Percentiles rank a stretch among this genome's conserved stretches.
These are phyloP conservation scores for Eurystomus glaucurus DNA, from an alignment of 2,797 vertebrate species.

Conservation along the genomic window DNA sequence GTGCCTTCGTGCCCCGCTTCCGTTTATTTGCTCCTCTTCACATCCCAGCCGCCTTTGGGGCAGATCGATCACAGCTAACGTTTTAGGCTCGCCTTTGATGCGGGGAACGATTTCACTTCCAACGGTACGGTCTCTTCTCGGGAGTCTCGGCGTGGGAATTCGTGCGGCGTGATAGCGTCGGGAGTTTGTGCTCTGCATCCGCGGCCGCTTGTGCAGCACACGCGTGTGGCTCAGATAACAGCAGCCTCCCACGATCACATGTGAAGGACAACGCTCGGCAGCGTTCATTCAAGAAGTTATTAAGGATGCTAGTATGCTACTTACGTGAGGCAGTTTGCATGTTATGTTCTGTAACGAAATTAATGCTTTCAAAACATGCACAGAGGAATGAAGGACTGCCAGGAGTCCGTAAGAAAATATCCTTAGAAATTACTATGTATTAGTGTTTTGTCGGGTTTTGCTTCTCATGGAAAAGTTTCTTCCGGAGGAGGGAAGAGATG, in stretches of 20 bases:
- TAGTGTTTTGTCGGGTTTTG: not conserved
- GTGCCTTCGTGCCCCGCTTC: not conserved
- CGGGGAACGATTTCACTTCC: not conserved
- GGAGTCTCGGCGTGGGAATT: not conserved
- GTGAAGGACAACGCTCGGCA: accelerated
- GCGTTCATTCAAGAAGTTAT: accelerated
- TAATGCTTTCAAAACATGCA: not conserved
- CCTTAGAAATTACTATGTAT: not conserved
- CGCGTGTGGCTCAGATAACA: accelerated
- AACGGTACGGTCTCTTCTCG: accelerated
- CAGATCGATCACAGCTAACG: not conserved
- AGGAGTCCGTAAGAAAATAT: not conserved
- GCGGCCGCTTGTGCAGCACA: not conserved
- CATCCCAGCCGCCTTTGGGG: not conserved
- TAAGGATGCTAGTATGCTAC: not conserved
- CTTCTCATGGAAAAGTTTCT: not conserved
- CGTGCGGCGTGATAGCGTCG: not conserved
- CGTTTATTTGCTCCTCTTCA: not conserved
- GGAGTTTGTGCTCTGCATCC: not conserved
- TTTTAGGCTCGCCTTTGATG: not conserved
- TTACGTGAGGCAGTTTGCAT: accelerated
- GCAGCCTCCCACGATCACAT: accelerated
- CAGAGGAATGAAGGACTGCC: not conserved
- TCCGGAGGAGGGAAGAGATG: not conserved
- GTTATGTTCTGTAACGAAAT: not conserved